Percentiles rank a stretch among this genome's conserved stretches.
Evolutionary conservation across 2,797 vertebrate genomes (phyloP).

Genomic region (Tangara arthus): DNA sequence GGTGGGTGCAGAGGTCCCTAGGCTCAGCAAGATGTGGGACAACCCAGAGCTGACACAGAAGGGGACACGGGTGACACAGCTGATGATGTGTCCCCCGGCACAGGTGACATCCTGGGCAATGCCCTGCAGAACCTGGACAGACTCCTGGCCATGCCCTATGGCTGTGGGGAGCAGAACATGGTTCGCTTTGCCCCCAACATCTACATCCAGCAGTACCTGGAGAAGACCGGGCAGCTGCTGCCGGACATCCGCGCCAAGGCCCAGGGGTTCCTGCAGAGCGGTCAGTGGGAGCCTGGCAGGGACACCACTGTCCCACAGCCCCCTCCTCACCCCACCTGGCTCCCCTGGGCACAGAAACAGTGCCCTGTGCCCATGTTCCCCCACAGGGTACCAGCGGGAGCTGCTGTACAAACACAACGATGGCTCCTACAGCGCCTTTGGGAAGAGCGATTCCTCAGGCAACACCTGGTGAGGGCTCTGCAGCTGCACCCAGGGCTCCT

Average conservation of each 20-base stretch:
- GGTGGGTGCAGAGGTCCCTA: neutral
- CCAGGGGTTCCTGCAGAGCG: constrained; percentile 76
- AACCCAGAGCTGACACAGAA: fast-evolving
- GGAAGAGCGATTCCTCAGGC: constrained; percentile 48
- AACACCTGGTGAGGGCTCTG: constrained; percentile 83
- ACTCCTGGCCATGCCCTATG: constrained; percentile 84
- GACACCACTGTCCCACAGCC: neutral
- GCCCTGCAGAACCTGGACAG: constrained; percentile 83
- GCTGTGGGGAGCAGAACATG: constrained; percentile 92
- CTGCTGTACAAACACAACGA: constrained; percentile 82
- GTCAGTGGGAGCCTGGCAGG: constrained; percentile 56
- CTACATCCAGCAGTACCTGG: constrained; percentile 86
- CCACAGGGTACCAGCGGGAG: constrained; percentile 84
- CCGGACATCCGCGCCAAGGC: constrained; percentile 68
- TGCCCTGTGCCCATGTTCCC: neutral
- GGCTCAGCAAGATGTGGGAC: neutral
- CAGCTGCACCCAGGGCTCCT: neutral
- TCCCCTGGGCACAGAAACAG: neutral
- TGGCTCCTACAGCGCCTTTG: constrained; percentile 88
- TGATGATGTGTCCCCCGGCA: neutral
- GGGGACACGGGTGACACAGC: fast-evolving
- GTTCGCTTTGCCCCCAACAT: constrained; percentile 85
- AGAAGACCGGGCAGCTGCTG: constrained; percentile 79
- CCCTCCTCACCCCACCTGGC: neutral
- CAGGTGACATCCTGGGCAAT: constrained; percentile 87